phyloP scores from a whole-genome alignment of 2,888 invertebrate species.

The Abrostola tripartita region DNA sequence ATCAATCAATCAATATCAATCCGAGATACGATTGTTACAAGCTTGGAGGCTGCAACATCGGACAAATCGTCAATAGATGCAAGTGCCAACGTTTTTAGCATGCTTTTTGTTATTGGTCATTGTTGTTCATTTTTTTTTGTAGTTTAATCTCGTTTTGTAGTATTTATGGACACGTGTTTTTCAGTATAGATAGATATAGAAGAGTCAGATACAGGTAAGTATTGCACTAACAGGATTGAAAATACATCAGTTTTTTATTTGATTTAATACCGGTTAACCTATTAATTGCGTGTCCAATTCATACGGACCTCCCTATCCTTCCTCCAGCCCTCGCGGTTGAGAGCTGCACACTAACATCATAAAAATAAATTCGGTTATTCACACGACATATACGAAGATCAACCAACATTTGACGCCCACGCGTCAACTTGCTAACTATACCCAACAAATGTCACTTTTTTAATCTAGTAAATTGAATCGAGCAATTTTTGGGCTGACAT shows the following conservation, averaged over 20 bases:
- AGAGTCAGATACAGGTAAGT: too few species aligned
- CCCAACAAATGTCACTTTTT: slow-evolving; percentile 2
- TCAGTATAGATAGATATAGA: too few species aligned
- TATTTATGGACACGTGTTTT: not conserved
- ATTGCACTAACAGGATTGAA: too few species aligned
- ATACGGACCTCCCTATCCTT: too few species aligned
- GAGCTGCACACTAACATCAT: too few species aligned
- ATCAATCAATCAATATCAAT: slow-evolving; percentile 43
- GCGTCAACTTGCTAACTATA: not conserved
- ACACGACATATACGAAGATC: not conserved
- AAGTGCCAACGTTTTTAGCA: not conserved
- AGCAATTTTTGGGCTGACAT: slow-evolving; percentile 10
- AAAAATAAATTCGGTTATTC: not conserved
- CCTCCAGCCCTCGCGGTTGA: too few species aligned
- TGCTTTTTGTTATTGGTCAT: not conserved
- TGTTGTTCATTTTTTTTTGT: not conserved
- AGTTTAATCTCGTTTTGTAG: not conserved
- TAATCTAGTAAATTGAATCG: slow-evolving; percentile 34
- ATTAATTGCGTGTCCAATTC: too few species aligned
- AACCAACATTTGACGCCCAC: not conserved
- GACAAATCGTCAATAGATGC: slow-evolving; percentile 36
- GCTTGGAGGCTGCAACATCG: slow-evolving; percentile 19
- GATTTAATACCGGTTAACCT: too few species aligned
- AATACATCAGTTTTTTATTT: too few species aligned
- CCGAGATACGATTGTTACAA: slow-evolving; percentile 30